Evolutionary conservation across 2,888 invertebrate species (phyloP).

Genomic region (Hirtodrosophila confusa): DNA sequence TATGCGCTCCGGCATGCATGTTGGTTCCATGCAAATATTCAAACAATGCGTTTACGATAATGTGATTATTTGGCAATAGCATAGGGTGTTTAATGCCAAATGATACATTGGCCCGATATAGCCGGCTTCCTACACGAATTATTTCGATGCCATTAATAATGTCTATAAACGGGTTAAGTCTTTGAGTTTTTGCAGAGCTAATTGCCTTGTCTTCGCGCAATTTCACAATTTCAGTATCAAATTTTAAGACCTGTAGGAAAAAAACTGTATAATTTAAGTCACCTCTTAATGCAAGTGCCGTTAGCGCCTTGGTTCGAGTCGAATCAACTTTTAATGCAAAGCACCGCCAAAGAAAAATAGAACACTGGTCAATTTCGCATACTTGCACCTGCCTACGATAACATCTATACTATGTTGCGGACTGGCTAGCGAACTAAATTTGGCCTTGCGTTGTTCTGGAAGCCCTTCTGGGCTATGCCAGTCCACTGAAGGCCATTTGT

Average conservation of each 20-base stretch:
- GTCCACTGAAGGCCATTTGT: no score
- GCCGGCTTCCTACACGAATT: conserved; percentile 64
- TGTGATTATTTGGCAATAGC: conserved; percentile 53
- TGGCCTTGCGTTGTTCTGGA: no score
- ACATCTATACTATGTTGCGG: no score
- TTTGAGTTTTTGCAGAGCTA: conserved; percentile 1
- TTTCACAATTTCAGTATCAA: not conserved
- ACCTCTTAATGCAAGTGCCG: no score
- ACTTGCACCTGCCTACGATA: no score
- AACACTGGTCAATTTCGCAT: no score
- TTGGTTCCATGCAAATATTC: not conserved
- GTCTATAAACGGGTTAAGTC: not conserved
- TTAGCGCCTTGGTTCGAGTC: no score
- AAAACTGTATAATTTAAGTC: not conserved
- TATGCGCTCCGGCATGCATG: conserved; percentile 17
- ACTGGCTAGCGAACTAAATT: no score
- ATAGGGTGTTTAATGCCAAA: conserved; percentile 52
- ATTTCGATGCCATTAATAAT: conserved; percentile 23
- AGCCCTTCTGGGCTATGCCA: no score
- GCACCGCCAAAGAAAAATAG: not conserved
- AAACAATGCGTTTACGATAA: conserved; percentile 11
- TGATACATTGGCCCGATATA: not conserved
- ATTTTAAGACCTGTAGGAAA: not conserved
- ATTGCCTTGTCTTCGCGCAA: not conserved
- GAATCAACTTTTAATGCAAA: no score